These are phyloP conservation scores for Caenorhabditis doughertyi DNA, from an alignment of 2,888 invertebrate species.

Conservation along the genomic window DNA sequence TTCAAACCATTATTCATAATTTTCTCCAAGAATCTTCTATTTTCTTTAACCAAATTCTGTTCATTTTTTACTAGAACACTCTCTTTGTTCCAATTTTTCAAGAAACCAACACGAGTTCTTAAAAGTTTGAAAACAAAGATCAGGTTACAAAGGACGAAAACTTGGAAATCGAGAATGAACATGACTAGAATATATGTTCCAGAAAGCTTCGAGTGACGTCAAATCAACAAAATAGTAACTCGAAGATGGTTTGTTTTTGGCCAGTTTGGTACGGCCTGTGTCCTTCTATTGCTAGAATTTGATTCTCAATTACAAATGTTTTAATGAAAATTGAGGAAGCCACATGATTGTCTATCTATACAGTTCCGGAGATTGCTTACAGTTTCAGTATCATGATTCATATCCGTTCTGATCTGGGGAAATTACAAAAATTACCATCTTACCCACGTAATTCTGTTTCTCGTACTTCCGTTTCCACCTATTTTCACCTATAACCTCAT, in stretches of 20 bases:
- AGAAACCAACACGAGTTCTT: slow-evolving; percentile 3
- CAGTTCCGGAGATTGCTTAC: no score
- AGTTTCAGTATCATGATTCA: neutral
- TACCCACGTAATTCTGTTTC: neutral
- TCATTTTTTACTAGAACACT: neutral
- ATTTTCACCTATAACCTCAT: neutral
- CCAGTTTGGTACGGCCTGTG: no score
- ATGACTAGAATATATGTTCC: neutral
- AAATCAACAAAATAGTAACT: neutral
- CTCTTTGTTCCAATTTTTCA: slow-evolving; percentile 7
- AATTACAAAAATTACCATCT: neutral
- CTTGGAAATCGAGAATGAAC: slow-evolving; percentile 12
- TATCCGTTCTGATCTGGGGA: neutral
- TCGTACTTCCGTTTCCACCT: neutral
- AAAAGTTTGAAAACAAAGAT: slow-evolving; percentile 17
- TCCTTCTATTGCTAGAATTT: no score
- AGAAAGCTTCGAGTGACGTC: neutral
- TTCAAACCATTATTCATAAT: neutral
- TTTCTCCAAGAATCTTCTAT: neutral
- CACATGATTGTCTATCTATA: no score
- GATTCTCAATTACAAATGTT: no score
- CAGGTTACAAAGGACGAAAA: slow-evolving; percentile 1
- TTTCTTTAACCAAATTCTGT: neutral
- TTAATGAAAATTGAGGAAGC: no score
- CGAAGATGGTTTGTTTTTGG: no score